These are phyloP conservation scores for Myotis pilosus DNA, from an alignment of 2,797 vertebrate genomes.

Conservation along the genomic window DNA sequence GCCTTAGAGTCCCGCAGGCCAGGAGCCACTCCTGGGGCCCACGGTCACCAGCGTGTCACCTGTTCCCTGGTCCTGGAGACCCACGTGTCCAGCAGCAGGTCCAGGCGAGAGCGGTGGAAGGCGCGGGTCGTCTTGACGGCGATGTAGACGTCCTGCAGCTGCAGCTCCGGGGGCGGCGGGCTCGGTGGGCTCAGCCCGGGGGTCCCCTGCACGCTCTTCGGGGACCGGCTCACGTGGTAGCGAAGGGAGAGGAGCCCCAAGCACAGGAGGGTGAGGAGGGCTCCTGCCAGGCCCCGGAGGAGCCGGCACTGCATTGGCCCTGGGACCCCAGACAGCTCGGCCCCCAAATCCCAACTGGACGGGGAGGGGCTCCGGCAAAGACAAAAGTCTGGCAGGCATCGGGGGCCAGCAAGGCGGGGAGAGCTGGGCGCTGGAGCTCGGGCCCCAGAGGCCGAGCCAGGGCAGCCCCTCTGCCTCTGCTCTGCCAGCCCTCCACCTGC, in stretches of 20 bases:
- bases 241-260: conserved; percentile 75
- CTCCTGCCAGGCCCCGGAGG: conserved; percentile 74
- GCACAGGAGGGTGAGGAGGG: conserved; percentile 67
- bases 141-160: conserved; percentile 88
- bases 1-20: neutral
- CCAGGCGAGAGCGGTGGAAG: conserved; percentile 90
- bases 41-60: conserved; percentile 65
- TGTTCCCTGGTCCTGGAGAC: conserved; percentile 90
- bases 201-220: neutral
- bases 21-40: neutral
- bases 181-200: neutral
- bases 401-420: neutral
- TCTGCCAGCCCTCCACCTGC: conserved; percentile 71
- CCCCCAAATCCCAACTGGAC: neutral
- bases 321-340: neutral
- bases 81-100: conserved; percentile 93
- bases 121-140: conserved; percentile 91
- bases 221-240: conserved; percentile 15
- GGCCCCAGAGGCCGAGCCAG: accelerated
- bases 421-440: neutral
- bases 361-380: neutral
- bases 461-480: neutral
- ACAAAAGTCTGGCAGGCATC: conserved; percentile 32
- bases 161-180: neutral
- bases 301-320: conserved; percentile 75